Percentiles rank a stretch among this genome's conserved stretches.
Conservation (phyloP, 2,888 invertebrate genomes). For the Phragmatobia fuliginosa region DNA sequence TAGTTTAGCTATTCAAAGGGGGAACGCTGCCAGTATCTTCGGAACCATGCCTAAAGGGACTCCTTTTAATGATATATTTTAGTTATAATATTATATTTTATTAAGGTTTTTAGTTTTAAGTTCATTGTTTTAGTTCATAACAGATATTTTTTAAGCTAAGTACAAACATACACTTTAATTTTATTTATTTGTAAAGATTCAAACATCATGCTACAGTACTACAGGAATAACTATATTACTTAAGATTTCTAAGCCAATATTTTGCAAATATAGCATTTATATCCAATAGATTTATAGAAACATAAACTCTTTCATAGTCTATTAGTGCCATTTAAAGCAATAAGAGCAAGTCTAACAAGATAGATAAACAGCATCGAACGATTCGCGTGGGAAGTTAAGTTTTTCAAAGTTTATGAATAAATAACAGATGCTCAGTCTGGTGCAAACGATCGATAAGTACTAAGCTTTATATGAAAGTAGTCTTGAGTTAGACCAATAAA, state of each 20-base stretch:
- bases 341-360: constrained; percentile 23
- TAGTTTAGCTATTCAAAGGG: too few species aligned
- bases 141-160: too few species aligned
- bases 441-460: constrained; percentile 51
- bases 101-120: too few species aligned
- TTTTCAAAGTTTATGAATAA: constrained; percentile 62
- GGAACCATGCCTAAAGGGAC: too few species aligned
- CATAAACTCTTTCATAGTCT: constrained; percentile 11
- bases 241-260: neutral
- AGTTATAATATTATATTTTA: too few species aligned
- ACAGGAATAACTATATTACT: neutral
- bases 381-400: constrained; percentile 51
- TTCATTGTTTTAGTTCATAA: too few species aligned
- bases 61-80: too few species aligned
- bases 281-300: neutral
- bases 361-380: constrained; percentile 22
- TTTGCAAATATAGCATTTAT: neutral
- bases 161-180: too few species aligned
- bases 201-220: neutral
- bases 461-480: constrained; percentile 47
- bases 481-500: constrained; percentile 32
- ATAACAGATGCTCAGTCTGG: constrained; percentile 55
- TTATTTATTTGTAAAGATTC: too few species aligned
- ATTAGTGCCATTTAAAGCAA: constrained; percentile 27
- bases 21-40: too few species aligned